phyloP scores from a whole-genome alignment of 2,797 vertebrate genomes.

The Choloepus didactylus region DNA sequence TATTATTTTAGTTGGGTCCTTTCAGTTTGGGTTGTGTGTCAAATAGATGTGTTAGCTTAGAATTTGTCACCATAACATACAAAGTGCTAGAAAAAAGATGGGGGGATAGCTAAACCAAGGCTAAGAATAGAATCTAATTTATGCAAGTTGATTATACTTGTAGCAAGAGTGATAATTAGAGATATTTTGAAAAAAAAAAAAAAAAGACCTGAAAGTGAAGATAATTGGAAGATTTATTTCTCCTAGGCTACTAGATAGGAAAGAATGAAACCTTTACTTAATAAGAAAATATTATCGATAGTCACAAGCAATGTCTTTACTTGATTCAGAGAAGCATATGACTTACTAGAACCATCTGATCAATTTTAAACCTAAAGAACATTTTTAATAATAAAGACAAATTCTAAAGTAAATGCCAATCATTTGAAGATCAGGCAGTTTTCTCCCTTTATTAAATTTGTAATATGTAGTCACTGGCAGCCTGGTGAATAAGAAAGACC shows the following conservation, averaged over 20 bases:
- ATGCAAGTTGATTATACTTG: constrained; percentile 84
- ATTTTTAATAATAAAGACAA: neutral
- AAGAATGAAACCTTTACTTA: constrained; percentile 81
- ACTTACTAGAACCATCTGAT: constrained; percentile 18
- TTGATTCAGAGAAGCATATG: neutral
- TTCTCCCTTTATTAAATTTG: fast-evolving
- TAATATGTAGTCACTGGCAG: fast-evolving
- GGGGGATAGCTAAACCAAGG: constrained; percentile 33
- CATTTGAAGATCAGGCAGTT: fast-evolving
- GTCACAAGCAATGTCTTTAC: constrained; percentile 61
- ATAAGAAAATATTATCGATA: constrained; percentile 81
- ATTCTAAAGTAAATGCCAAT: neutral
- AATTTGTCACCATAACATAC: constrained; percentile 75
- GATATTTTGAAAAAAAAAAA: constrained; percentile 79
- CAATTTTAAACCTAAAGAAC: neutral
- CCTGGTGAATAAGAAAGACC: too few species aligned
- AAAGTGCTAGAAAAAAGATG: constrained; percentile 72
- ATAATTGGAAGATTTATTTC: constrained; percentile 83
- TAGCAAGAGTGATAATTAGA: constrained; percentile 86
- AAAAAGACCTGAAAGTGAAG: constrained; percentile 76
- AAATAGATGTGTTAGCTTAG: constrained; percentile 72
- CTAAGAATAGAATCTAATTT: constrained; percentile 85
- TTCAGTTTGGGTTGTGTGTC: neutral
- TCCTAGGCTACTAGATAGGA: constrained; percentile 43
- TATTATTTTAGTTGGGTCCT: constrained; percentile 11